Base-by-base conservation (phyloP, 2,888 invertebrate species). In the Yponomeuta evonymella region DNA sequence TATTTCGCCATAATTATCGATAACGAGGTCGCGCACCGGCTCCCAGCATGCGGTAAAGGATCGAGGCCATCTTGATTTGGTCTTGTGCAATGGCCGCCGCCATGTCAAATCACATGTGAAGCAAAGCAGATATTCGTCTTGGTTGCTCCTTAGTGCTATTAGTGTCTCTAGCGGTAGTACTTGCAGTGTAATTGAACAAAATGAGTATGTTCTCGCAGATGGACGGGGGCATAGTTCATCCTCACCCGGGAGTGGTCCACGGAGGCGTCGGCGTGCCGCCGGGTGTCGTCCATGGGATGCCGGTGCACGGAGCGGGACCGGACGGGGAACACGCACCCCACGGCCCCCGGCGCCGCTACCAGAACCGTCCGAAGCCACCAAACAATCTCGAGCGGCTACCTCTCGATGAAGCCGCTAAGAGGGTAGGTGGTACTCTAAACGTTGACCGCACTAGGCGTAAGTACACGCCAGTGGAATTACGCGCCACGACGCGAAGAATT, bases 331-430 rank as follows among this genome's bases (percentile, higher is more conserved):
- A 89, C 74, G 82, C 87, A 0, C 85, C 81, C 0, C 90, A 88
- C 71, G 70, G 70, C 1, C 88, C 86, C 1, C 85, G 90, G 0
- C 87, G 92, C 29, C 89, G 90, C 29, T 92, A 86, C 75, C 88
- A 87, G 75, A 91, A 87, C 76, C 79, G 92, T 48, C 88, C 90
- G 0, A 90, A 91, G 70, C 88, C 88, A 10, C 81, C 83, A 2
- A 90, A 83, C 75, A 91, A 87, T 73, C 74, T 86, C 63, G 95
- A 95, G 76, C 88, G 94, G 67, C 81, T 95, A 75, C 95, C 95
- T 0, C 86, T 95, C 43, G 95, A 94, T 79, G 95, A 95, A 83
- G 95, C 95, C 71, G 95, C 95, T 71, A 95, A 95, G 83, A 84
- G 95, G 83, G 94, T 94, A 86, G 79, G 81, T 77, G 67, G 30